Conservation (phyloP, 2,797 vertebrate genomes). For the Spondyliosoma cantharus region DNA sequence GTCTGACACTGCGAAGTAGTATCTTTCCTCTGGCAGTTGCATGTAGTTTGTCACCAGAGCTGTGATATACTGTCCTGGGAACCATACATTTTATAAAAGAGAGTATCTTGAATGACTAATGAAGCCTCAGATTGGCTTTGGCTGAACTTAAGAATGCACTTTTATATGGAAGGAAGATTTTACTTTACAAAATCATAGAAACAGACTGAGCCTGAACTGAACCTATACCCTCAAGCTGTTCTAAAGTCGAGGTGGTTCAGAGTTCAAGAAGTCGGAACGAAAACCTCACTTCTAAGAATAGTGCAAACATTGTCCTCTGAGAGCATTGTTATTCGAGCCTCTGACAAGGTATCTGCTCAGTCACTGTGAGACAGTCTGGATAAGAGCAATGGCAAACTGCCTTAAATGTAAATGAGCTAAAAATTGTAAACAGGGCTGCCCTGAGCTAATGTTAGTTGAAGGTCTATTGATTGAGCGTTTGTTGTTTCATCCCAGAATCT, state of each 20-base stretch:
- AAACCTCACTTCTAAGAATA: too few species aligned
- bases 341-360: slow-evolving; percentile 46
- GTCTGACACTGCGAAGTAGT: neutral
- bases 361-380: slow-evolving; percentile 36
- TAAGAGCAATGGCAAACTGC: slow-evolving; percentile 34
- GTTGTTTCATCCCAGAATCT: slow-evolving; percentile 52
- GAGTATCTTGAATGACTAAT: too few species aligned
- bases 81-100: neutral
- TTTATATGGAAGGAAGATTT: neutral
- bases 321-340: slow-evolving; percentile 31
- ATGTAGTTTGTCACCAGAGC: neutral
- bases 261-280: neutral
- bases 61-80: neutral
- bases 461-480: slow-evolving; percentile 47
- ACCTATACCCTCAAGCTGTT: neutral
- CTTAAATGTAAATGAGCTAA: slow-evolving; percentile 64
- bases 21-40: neutral
- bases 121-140: neutral
- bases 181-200: neutral
- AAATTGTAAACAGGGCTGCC: slow-evolving; percentile 47
- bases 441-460: slow-evolving; percentile 48
- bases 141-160: neutral
- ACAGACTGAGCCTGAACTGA: neutral
- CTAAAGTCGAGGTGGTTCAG: neutral
- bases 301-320: neutral